These are phyloP conservation scores for Helostoma temminkii DNA, from an alignment of 2,797 vertebrate species.

Conservation along the genomic window DNA sequence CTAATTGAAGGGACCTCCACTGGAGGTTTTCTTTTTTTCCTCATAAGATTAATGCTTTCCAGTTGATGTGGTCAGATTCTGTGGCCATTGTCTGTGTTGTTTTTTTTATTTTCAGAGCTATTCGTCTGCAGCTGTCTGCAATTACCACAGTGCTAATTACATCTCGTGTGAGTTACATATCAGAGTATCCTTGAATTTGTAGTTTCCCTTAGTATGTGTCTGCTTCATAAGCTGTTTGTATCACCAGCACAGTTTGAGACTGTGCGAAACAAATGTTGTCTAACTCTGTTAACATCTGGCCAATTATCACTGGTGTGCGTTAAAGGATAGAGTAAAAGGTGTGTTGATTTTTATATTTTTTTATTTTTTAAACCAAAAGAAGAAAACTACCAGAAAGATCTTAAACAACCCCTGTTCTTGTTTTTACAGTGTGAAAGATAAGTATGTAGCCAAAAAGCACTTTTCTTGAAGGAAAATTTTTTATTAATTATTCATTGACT, in stretches of 20 bases:
- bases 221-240: conserved; percentile 29
- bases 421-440: conserved; percentile 13
- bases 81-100: conserved; percentile 25
- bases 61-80: conserved; percentile 40
- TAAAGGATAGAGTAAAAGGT: conserved; percentile 15
- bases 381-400: neutral
- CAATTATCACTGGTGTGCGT: conserved; percentile 42
- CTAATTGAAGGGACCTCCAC: conserved; percentile 70
- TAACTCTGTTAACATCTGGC: conserved; percentile 51
- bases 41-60: conserved; percentile 46
- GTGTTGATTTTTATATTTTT: conserved; percentile 25
- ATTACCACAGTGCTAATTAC: conserved; percentile 57
- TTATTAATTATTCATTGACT: neutral
- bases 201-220: conserved; percentile 27
- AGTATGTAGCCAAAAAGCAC: neutral
- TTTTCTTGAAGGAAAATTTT: conserved; percentile 6
- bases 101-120: conserved; percentile 39
- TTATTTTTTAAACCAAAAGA: neutral
- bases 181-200: conserved; percentile 27
- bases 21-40: conserved; percentile 33
- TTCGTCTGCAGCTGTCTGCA: conserved; percentile 51
- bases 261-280: conserved; percentile 32
- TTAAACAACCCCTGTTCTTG: neutral
- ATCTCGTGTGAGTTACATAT: conserved; percentile 43
- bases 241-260: conserved; percentile 27